Evolutionary conservation across 2,888 invertebrate species (phyloP).

Genomic region (Drosophila leonis): DNA sequence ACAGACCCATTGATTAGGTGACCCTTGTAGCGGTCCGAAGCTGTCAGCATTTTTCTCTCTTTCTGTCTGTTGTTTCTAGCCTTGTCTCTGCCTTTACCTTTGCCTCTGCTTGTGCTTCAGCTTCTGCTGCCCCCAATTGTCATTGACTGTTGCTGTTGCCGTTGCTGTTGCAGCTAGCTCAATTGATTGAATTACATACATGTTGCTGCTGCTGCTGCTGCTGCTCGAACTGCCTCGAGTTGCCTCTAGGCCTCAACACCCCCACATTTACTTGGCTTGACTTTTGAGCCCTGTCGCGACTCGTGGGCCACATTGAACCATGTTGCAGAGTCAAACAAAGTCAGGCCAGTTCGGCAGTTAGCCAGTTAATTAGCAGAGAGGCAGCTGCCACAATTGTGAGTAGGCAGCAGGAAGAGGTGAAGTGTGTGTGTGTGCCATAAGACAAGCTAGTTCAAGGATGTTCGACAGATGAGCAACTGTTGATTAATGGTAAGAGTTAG

Average conservation of each 20-base stretch:
- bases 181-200: conserved; percentile 79
- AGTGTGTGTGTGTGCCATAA: conserved; percentile 14
- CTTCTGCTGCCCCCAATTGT: conserved; percentile 63
- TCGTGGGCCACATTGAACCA: conserved; percentile 53
- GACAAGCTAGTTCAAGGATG: conserved; percentile 56
- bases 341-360: conserved; percentile 62
- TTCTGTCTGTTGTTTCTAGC: conserved; percentile 26
- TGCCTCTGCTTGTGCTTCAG: conserved; percentile 33
- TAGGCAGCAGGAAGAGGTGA: conserved; percentile 31
- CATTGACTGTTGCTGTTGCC: conserved; percentile 65
- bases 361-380: conserved; percentile 74
- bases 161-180: conserved; percentile 50
- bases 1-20: conserved; percentile 75
- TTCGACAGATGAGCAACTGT: conserved; percentile 14
- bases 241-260: conserved; percentile 44
- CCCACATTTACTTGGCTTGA: conserved; percentile 62
- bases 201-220: conserved; percentile 48
- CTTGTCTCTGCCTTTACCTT: conserved; percentile 36
- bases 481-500: not conserved
- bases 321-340: conserved; percentile 59
- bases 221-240: conserved; percentile 15
- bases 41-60: conserved; percentile 54
- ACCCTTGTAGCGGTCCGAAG: conserved; percentile 72
- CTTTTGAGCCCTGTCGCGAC: conserved; percentile 61
- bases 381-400: conserved; percentile 49